phyloP scores from a whole-genome alignment of 2,113 vertebrate genomes.

The Microtus montanus region DNA sequence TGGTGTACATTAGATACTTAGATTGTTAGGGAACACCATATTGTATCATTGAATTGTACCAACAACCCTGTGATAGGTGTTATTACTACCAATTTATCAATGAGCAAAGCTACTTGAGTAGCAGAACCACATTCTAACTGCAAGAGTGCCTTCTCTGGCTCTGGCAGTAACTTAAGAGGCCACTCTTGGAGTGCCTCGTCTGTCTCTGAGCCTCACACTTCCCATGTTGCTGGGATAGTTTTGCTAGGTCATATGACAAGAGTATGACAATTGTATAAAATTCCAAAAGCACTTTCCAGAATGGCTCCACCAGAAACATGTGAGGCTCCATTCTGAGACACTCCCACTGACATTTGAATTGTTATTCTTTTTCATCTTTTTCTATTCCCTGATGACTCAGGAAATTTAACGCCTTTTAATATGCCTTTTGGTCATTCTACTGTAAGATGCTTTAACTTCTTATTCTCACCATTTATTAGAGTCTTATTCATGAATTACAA shows the following conservation, averaged over 20 bases:
- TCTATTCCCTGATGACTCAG: background rate
- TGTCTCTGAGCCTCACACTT: background rate
- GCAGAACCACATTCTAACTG: background rate
- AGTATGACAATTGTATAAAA: background rate
- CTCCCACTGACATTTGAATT: background rate
- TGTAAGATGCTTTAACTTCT: conserved; percentile 1
- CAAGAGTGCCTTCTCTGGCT: rapidly evolving
- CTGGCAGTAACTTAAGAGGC: background rate
- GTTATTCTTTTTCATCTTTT: background rate
- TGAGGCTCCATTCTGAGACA: background rate
- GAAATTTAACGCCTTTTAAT: background rate
- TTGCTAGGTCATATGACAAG: background rate
- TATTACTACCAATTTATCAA: background rate
- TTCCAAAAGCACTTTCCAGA: background rate
- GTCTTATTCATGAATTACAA: conserved; percentile 21
- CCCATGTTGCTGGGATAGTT: background rate
- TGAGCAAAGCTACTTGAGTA: background rate
- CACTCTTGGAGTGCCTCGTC: background rate
- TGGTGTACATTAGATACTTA: background rate
- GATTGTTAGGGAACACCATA: background rate
- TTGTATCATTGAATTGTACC: background rate
- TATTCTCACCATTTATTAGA: background rate
- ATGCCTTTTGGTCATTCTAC: conserved; percentile 4
- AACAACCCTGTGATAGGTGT: background rate
- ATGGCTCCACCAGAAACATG: rapidly evolving